A percentile compares a stretch with the other conserved stretches of the same genome.
phyloP scores from a whole-genome alignment of 1,140 invertebrate genomes.

The Camponotus vicinus region DNA sequence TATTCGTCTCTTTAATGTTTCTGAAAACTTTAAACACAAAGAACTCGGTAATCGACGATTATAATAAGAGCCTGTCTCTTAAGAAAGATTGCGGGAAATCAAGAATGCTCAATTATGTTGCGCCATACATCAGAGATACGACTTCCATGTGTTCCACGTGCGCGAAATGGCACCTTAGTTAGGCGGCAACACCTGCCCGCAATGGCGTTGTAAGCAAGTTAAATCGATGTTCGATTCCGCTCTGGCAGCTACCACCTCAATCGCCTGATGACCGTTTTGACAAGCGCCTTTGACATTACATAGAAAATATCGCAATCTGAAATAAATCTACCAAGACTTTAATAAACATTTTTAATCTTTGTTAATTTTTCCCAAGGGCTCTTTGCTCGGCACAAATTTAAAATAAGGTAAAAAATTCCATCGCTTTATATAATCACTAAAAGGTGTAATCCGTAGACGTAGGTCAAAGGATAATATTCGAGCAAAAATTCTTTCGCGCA shows the following conservation, averaged over 20 bases:
- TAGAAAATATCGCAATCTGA: neutral
- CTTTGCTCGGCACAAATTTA: neutral
- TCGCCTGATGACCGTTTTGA: constrained; percentile 6
- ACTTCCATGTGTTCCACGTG: constrained; percentile 22
- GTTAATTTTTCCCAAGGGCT: neutral
- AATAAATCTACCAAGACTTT: neutral
- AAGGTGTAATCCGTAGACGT: neutral
- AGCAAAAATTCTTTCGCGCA: neutral
- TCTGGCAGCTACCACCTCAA: neutral
- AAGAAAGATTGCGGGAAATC: constrained; percentile 16
- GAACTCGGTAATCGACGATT: neutral
- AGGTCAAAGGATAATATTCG: neutral
- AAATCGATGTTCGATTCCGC: constrained; percentile 49
- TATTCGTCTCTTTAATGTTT: constrained; percentile 18
- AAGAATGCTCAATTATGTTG: constrained; percentile 39
- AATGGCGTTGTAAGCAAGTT: constrained; percentile 51
- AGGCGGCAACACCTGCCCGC: constrained; percentile 34
- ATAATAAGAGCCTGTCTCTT: constrained; percentile 22
- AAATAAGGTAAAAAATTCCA: constrained; percentile 1
- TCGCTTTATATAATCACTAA: neutral
- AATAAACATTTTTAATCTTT: neutral
- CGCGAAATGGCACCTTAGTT: constrained; percentile 52
- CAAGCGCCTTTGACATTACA: constrained; percentile 5
- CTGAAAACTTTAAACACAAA: neutral
- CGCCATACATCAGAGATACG: constrained; percentile 42